Percentiles rank a stretch among this genome's conserved stretches.
These are phyloP conservation scores for Oceanodroma tethys DNA, from an alignment of 2,113 vertebrate genomes.

Conservation along the genomic window DNA sequence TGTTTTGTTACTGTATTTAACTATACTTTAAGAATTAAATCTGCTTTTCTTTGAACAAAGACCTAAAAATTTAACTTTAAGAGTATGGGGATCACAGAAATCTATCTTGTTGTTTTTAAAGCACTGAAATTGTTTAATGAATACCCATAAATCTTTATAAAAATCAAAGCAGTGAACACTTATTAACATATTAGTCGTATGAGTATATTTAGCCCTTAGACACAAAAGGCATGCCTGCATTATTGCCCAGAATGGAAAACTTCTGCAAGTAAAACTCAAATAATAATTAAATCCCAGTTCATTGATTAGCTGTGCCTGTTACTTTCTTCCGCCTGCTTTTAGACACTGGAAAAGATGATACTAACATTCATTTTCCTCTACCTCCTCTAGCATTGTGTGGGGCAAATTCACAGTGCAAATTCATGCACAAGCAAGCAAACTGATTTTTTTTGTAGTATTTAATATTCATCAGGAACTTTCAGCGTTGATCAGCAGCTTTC, in stretches of 20 bases:
- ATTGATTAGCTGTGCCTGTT: neutral
- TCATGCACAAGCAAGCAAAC: neutral
- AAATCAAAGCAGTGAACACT: neutral
- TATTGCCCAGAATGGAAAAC: neutral
- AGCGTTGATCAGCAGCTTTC: neutral
- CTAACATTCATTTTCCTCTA: neutral
- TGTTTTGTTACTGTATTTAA: constrained; percentile 25
- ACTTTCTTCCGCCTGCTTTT: neutral
- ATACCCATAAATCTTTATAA: neutral
- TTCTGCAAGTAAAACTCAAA: neutral
- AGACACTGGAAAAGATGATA: neutral
- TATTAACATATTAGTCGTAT: neutral
- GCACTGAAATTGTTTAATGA: neutral
- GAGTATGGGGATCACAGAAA: neutral
- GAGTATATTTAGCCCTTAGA: neutral
- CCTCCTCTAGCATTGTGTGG: neutral
- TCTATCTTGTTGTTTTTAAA: neutral
- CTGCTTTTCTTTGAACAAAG: neutral
- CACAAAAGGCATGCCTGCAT: neutral
- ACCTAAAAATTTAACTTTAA: neutral
- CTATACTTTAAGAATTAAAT: neutral
- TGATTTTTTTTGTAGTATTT: neutral
- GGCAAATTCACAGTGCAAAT: neutral
- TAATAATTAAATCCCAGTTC: neutral
- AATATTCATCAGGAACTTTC: neutral